phyloP scores from a whole-genome alignment of 92 coral and sea anemone species.

The Isaurus tuberculatus region DNA sequence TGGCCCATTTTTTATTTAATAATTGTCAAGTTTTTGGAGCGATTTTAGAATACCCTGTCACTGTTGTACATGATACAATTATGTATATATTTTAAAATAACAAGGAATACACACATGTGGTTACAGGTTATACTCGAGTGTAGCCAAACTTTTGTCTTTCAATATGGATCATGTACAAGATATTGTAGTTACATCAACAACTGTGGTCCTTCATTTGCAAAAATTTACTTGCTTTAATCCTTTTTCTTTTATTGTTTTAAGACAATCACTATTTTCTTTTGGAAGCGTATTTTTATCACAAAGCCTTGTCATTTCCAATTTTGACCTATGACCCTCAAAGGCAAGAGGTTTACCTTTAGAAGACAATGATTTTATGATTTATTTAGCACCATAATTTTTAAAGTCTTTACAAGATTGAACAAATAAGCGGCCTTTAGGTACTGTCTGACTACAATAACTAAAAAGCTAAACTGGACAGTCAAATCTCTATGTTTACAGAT shows the following conservation, averaged over 20 bases:
- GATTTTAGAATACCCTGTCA: not conserved
- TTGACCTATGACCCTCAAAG: not conserved
- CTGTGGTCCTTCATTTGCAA: not conserved
- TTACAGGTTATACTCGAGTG: not conserved
- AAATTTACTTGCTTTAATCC: not conserved
- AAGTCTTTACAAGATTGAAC: no score
- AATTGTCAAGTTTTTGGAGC: not conserved
- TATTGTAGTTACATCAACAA: not conserved
- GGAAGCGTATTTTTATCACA: not conserved
- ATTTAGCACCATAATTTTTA: no score
- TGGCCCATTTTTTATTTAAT: no score
- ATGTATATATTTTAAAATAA: not conserved
- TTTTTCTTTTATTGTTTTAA: no score
- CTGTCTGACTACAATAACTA: no score
- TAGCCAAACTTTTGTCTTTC: slow-evolving; percentile 4
- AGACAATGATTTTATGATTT: not conserved
- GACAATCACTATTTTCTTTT: not conserved
- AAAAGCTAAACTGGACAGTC: no score
- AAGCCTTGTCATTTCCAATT: slow-evolving; percentile 10
- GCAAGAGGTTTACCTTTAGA: not conserved
- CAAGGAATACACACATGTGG: not conserved
- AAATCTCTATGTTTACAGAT: not conserved
- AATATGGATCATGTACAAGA: not conserved
- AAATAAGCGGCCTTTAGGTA: no score
- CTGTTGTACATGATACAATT: not conserved